A percentile compares a stretch with the other conserved stretches of the same genome.
Conservation (phyloP, 2,113 vertebrate genomes). For the Symphodus melops region DNA sequence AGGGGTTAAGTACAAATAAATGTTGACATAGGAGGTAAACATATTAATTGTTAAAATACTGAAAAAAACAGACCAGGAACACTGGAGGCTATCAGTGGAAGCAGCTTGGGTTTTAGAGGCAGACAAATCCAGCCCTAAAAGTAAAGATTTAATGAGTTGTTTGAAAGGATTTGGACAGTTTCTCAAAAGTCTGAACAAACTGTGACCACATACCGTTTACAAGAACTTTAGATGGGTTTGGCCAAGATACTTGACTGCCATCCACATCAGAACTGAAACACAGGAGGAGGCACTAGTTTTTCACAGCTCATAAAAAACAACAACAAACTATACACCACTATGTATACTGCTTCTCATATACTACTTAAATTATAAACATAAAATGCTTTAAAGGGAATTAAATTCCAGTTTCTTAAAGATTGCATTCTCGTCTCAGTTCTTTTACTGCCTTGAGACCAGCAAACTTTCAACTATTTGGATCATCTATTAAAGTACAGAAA, state of each 20-base stretch:
- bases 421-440: background rate
- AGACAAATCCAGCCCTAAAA: conserved; percentile 69
- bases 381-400: background rate
- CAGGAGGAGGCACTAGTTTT: conserved; percentile 16
- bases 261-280: conserved; percentile 73
- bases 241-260: conserved; percentile 41
- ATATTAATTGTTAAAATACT: conserved; percentile 3
- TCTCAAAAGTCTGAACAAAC: conserved; percentile 6
- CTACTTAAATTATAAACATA: no score
- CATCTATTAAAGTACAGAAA: background rate
- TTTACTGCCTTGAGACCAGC: background rate
- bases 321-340: background rate
- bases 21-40: background rate
- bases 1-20: background rate
- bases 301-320: background rate
- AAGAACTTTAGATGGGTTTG: conserved; percentile 54
- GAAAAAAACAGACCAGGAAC: conserved; percentile 72
- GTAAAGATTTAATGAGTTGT: conserved; percentile 25
- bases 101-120: conserved; percentile 53
- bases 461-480: background rate
- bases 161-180: conserved; percentile 6
- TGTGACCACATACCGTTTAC: conserved; percentile 64
- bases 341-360: no score
- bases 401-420: background rate
- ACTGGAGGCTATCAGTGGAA: conserved; percentile 62